Conservation (phyloP, 2,888 invertebrate genomes). For the Xestia rhomboidea region DNA sequence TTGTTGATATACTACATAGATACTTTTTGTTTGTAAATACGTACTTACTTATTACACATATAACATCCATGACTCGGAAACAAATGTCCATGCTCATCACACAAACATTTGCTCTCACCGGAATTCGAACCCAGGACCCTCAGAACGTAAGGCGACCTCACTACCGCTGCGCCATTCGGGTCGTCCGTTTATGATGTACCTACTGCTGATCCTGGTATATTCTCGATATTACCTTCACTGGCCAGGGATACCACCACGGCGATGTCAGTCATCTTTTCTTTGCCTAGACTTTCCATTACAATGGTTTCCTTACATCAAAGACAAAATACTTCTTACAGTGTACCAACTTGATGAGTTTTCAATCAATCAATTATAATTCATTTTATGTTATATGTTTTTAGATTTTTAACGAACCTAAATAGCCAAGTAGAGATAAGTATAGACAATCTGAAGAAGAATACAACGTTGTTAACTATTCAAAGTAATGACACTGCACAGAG, state of each 20-base stretch:
- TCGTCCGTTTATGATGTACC: too few species aligned
- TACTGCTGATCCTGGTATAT: background rate
- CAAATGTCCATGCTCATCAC: too few species aligned
- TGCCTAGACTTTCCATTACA: background rate
- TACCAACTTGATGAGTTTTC: background rate
- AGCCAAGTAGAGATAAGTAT: constrained; percentile 72
- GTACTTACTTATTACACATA: too few species aligned
- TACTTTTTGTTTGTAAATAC: too few species aligned
- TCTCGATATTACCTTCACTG: background rate
- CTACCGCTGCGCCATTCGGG: too few species aligned
- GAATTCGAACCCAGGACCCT: too few species aligned
- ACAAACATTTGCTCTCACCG: too few species aligned
- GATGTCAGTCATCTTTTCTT: background rate
- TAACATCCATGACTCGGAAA: too few species aligned
- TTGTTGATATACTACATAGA: too few species aligned
- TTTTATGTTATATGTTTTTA: constrained; percentile 68
- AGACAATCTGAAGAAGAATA: constrained; percentile 74
- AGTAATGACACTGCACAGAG: constrained; percentile 75
- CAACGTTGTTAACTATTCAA: constrained; percentile 69
- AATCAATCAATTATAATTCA: background rate
- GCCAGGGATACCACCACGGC: background rate
- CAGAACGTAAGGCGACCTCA: too few species aligned
- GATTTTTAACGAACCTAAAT: constrained; percentile 83
- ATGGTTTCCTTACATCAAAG: background rate
- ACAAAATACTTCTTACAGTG: background rate